Percentiles rank a stretch among this genome's conserved stretches.
These are phyloP conservation scores for Rattus rattus DNA, from an alignment of 2,113 vertebrate genomes.

Conservation along the genomic window DNA sequence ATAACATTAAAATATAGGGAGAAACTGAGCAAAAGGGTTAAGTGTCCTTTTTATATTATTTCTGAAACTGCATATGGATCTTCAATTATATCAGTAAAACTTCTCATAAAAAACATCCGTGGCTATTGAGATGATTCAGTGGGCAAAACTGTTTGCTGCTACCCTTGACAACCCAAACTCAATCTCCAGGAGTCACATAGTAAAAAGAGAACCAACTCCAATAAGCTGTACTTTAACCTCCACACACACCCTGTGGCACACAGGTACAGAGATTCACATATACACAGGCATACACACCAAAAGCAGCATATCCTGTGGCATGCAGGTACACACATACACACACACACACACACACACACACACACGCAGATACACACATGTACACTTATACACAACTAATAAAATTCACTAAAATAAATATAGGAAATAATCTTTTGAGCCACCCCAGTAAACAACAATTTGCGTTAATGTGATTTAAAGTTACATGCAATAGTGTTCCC, in stretches of 20 bases:
- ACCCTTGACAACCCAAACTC: neutral
- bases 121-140: too few species aligned
- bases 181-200: neutral
- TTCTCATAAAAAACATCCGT: neutral
- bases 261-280: neutral
- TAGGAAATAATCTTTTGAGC: neutral
- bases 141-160: neutral
- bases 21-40: neutral
- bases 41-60: neutral
- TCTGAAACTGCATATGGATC: neutral
- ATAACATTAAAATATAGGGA: neutral
- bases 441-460: neutral
- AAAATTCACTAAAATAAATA: neutral
- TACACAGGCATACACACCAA: too few species aligned
- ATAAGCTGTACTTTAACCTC: neutral
- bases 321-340: too few species aligned
- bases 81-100: neutral
- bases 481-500: neutral
- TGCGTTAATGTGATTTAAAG: conserved; percentile 25
- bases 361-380: neutral
- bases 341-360: neutral
- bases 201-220: neutral
- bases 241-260: neutral
- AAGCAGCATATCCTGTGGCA: neutral
- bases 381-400: neutral